Base-by-base conservation (phyloP, 2,797 vertebrate species). In the Malurus leucopterus region DNA sequence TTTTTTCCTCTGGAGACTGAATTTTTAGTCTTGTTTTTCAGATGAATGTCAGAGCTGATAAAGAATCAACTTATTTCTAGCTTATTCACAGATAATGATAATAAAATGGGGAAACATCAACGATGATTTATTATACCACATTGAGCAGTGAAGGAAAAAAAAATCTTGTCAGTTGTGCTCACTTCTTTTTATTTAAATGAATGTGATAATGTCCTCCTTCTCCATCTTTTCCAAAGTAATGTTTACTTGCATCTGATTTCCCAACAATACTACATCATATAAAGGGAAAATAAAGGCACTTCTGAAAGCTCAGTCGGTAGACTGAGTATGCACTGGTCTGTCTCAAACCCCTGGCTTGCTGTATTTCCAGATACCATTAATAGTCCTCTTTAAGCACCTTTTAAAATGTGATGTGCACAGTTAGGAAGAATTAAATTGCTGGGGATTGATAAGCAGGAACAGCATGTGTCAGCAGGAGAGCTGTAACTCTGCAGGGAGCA, bases 101-200 rank as follows among this genome's bases (percentile, higher is more conserved):
- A 94, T 76, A 89, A 95, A 94, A 92, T 83, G 75, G 46, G 54
- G 58, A 88, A 84, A 86, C 75, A 90, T 93, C 92, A 93, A 88
- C 84, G 64, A 93, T 93, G 86, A 94, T 93, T 92, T 93, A 95
- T 95, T 95, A 71, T 47, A 93, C 9, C 54, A 74, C 88, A 90
- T 78, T 2, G 55, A 83, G 67, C 75, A 88, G 54, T 51, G 68
- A 86, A 86, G 80, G 86, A 84, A 95, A 92, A 80, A 85, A 85
- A 68, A 32, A 67, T 36, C 72, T 90, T 88, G 65, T 90, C 90
- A 89, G 63, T 73, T 85, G 57, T 75, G 55, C 88, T 95, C 26
- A 57, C 34, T 82, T 73, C 6, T 78, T 93, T 85, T 92, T 90
- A 93, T 95, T 95, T 89, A 82, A 93, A 94, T 90, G 65, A 95